Evolutionary conservation across 2,888 invertebrate species (phyloP).

Genomic region (Mimas tiliae): DNA sequence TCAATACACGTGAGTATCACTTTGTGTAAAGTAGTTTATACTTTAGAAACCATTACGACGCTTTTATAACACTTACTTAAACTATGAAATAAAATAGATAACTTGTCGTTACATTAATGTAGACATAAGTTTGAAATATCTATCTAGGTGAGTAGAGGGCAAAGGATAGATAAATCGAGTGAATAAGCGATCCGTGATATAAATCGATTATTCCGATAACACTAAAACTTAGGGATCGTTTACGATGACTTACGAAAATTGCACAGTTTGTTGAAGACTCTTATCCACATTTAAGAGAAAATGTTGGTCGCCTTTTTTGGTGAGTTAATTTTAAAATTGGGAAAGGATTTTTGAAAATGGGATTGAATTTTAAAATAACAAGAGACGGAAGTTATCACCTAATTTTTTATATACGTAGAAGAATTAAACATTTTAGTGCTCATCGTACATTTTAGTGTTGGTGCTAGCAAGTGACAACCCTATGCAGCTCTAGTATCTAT

Average conservation of each 20-base stretch:
- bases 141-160: background rate
- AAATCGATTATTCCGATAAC: background rate
- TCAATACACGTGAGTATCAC: background rate
- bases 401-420: too few relatives aligned
- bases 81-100: background rate
- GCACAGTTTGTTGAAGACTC: background rate
- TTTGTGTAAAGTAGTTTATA: background rate
- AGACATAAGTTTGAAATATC: slow-evolving; percentile 10
- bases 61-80: background rate
- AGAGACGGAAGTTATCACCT: too few relatives aligned
- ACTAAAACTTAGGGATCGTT: background rate
- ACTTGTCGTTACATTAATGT: background rate
- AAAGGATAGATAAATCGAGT: background rate
- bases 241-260: background rate
- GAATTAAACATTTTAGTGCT: background rate
- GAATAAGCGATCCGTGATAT: too few relatives aligned
- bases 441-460: background rate
- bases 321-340: too few relatives aligned
- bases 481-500: slow-evolving; percentile 32
- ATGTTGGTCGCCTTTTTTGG: too few relatives aligned
- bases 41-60: background rate
- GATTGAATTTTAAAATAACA: too few relatives aligned
- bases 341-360: too few relatives aligned
- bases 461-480: background rate
- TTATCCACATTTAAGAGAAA: too few relatives aligned